These are phyloP conservation scores for Tetragnatha montana DNA, from an alignment of 2,888 invertebrate species.

Conservation along the genomic window DNA sequence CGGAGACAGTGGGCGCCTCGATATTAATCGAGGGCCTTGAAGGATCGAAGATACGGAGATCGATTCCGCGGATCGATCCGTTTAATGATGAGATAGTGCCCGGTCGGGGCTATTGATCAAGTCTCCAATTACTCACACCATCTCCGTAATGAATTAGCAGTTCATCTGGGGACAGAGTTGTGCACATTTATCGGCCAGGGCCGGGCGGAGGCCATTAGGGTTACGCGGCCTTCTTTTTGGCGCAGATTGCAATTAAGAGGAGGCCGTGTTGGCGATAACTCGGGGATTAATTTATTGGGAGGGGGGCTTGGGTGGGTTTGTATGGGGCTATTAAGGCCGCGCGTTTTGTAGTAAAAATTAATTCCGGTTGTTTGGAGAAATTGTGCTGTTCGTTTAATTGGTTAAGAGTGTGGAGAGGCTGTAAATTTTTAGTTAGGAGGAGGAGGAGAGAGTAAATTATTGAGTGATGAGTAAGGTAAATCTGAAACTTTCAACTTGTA, in stretches of 20 bases:
- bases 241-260: not conserved
- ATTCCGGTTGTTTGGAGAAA: not conserved
- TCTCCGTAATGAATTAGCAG: conserved; percentile 53
- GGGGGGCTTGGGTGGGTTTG: not conserved
- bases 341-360: not conserved
- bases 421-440: too few species aligned
- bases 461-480: too few species aligned
- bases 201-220: conserved; percentile 25
- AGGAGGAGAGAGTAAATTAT: too few species aligned
- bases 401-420: too few species aligned
- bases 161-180: conserved; percentile 22
- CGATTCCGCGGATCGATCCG: conserved; percentile 42
- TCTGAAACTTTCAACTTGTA: too few species aligned
- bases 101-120: conserved; percentile 38
- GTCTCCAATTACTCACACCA: conserved; percentile 47
- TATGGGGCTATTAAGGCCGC: not conserved
- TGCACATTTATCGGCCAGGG: conserved; percentile 19
- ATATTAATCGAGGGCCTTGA: conserved; percentile 37
- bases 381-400: too few species aligned
- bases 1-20: conserved; percentile 15
- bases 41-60: conserved; percentile 15
- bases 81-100: conserved; percentile 49
- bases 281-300: not conserved
- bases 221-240: not conserved
- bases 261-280: not conserved